Percentiles rank a stretch among this genome's conserved stretches.
Conservation (phyloP, 2,888 invertebrate species). For the Patella pellucida region DNA sequence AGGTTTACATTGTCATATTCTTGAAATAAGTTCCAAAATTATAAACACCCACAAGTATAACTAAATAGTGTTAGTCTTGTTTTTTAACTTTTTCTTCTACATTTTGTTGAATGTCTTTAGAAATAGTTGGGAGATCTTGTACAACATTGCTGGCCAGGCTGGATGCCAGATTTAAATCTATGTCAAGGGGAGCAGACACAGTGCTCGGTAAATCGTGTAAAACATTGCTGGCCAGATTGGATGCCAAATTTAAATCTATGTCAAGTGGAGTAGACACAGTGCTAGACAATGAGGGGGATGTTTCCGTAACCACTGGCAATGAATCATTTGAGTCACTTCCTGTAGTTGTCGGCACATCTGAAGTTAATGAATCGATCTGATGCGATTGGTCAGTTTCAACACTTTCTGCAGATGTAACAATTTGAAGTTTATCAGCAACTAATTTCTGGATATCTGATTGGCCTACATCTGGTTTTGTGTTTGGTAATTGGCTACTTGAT, state of each 20-base stretch:
- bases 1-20: no score
- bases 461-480: background rate
- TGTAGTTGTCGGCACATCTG: no score
- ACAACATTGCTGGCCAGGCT: background rate
- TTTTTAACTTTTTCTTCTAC: conserved; percentile 19
- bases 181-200: background rate
- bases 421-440: conserved; percentile 20
- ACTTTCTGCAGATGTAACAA: no score
- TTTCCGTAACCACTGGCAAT: no score
- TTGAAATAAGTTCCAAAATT: no score
- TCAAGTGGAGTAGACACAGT: background rate
- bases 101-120: background rate
- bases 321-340: no score
- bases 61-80: conserved; percentile 21
- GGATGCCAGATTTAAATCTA: conserved; percentile 16
- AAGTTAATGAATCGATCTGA: no score
- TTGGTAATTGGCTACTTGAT: background rate
- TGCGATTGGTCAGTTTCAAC: no score
- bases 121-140: background rate
- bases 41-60: background rate
- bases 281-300: no score
- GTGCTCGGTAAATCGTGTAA: conserved; percentile 10
- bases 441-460: conserved; percentile 21
- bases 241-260: conserved; percentile 17
- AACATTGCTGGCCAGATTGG: conserved; percentile 6